Evolutionary conservation across 2,797 vertebrate genomes (phyloP).

Genomic region (Salarias fasciatus): DNA sequence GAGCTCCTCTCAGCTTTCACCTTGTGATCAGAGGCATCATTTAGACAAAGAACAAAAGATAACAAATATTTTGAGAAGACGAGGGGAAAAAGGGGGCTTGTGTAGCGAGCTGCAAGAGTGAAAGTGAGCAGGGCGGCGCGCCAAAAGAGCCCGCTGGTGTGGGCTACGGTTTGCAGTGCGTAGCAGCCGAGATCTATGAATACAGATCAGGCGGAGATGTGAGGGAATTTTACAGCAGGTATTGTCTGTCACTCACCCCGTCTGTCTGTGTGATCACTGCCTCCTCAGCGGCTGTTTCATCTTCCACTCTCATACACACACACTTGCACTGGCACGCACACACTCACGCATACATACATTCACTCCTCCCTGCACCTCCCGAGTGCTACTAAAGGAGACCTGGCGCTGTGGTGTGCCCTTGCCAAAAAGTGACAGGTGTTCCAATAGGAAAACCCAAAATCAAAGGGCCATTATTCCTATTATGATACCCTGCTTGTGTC

Average conservation of each 20-base stretch:
- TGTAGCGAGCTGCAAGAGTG: conserved; percentile 67
- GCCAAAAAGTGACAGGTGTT: conserved; percentile 84
- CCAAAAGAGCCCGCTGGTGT: conserved; percentile 75
- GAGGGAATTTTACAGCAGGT: conserved; percentile 86
- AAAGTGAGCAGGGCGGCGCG: conserved; percentile 73
- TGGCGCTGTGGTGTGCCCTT: conserved; percentile 77
- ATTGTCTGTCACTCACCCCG: conserved; percentile 87
- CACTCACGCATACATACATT: background rate
- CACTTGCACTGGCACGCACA: conserved; percentile 46
- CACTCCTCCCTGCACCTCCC: conserved; percentile 38
- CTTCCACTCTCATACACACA: conserved; percentile 64
- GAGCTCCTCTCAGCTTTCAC: conserved; percentile 65
- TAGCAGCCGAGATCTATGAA: conserved; percentile 84
- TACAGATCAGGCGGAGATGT: conserved; percentile 86
- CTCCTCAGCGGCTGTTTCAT: conserved; percentile 81
- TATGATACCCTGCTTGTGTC: conserved; percentile 79
- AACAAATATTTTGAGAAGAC: conserved; percentile 76
- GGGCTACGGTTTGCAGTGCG: conserved; percentile 76
- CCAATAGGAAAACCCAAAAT: conserved; percentile 80
- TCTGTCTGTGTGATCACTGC: conserved; percentile 83
- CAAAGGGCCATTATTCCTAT: conserved; percentile 78
- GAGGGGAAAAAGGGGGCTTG: conserved; percentile 45
- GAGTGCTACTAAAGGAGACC: conserved; percentile 64
- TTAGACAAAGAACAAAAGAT: conserved; percentile 79
- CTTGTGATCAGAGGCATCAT: conserved; percentile 75